A percentile compares a stretch with the other conserved stretches of the same genome.
Evolutionary conservation across 2,113 vertebrate species (phyloP).

Genomic region (Trematomus loennbergii): DNA sequence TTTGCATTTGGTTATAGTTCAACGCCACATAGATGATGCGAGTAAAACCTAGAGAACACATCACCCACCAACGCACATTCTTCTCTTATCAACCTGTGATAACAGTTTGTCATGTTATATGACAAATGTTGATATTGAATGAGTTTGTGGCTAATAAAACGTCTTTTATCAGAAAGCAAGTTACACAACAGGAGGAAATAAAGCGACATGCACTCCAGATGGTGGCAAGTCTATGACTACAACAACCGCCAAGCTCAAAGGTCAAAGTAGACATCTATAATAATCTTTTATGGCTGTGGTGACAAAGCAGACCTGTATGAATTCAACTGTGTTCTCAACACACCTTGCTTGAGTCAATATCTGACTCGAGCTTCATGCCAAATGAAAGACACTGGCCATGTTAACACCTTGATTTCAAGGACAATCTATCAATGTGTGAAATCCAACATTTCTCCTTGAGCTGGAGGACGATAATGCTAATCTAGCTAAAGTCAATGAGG

Average conservation of each 20-base stretch:
- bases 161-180: slow-evolving; percentile 44
- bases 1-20: slow-evolving; percentile 5
- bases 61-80: background rate
- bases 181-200: slow-evolving; percentile 48
- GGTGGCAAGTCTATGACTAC: slow-evolving; percentile 33
- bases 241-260: slow-evolving; percentile 68
- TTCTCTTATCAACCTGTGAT: slow-evolving; percentile 34
- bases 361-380: background rate
- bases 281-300: slow-evolving; percentile 65
- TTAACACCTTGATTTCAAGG: background rate
- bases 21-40: background rate
- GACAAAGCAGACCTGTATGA: background rate
- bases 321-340: slow-evolving; percentile 34
- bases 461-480: background rate
- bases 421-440: background rate
- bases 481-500: background rate
- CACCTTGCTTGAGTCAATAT: background rate
- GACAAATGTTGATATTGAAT: slow-evolving; percentile 22
- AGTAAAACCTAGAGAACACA: background rate
- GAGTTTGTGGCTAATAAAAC: slow-evolving; percentile 44
- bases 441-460: background rate
- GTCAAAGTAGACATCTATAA: slow-evolving; percentile 50
- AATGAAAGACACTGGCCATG: background rate
- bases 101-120: slow-evolving; percentile 28
- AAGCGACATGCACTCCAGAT: slow-evolving; percentile 9